Conservation (phyloP, 2,888 invertebrate species). For the Eupithecia insigniata region DNA sequence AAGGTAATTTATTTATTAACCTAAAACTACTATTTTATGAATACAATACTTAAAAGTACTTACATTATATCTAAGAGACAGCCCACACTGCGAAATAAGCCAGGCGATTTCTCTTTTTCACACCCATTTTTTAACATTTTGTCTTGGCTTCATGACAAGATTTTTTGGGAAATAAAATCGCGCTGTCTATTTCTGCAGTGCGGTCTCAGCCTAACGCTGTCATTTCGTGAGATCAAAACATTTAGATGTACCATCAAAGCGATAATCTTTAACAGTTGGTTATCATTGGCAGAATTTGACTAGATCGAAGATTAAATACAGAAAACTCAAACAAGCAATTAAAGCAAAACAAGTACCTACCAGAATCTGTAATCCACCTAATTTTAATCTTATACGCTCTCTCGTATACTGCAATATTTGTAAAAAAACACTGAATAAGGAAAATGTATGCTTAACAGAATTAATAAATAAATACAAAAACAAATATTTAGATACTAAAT, state of each 20-base stretch:
- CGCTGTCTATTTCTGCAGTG: background rate
- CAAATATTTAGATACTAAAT: background rate
- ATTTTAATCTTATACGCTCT: background rate
- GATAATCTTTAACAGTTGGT: background rate
- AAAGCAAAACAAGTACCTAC: background rate
- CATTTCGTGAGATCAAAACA: slow-evolving; percentile 1
- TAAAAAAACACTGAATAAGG: background rate
- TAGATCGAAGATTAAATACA: background rate
- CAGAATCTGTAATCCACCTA: background rate
- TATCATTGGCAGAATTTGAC: background rate
- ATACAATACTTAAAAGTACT: background rate
- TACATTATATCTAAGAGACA: background rate
- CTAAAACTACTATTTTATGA: background rate
- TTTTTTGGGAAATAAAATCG: background rate
- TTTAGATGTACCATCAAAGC: too few relatives aligned
- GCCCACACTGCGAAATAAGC: background rate
- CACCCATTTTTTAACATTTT: background rate
- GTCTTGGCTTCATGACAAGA: background rate
- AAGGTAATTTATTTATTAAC: background rate
- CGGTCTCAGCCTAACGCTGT: background rate
- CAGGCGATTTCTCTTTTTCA: background rate
- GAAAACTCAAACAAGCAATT: background rate
- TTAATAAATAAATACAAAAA: background rate
- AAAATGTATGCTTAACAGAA: background rate
- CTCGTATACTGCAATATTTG: background rate